Conservation (phyloP, 2,113 vertebrate genomes). For the Tringa solitaria region DNA sequence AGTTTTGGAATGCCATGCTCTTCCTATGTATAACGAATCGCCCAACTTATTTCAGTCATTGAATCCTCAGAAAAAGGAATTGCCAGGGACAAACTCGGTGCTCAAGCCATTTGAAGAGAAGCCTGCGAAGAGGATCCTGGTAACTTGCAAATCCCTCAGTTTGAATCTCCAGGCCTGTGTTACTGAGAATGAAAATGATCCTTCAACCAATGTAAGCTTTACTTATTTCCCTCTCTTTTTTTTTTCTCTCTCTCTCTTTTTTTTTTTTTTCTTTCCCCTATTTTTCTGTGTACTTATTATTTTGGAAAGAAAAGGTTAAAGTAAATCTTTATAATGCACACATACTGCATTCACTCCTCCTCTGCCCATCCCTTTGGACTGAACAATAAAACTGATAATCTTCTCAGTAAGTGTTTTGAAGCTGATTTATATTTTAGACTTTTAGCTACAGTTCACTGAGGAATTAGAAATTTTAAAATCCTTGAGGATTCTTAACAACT, state of each 20-base stretch:
- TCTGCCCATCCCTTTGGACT: background rate
- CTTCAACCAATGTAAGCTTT: conserved; percentile 86
- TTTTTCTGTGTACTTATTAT: background rate
- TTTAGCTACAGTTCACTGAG: background rate
- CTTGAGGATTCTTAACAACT: background rate
- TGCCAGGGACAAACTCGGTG: conserved; percentile 66
- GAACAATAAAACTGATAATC: background rate
- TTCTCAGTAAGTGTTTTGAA: background rate
- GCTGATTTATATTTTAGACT: background rate
- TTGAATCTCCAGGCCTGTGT: conserved; percentile 92
- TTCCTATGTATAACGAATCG: background rate
- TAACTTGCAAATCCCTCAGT: conserved; percentile 86
- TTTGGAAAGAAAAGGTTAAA: background rate
- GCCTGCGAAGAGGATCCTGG: conserved; percentile 87
- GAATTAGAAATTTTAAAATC: background rate
- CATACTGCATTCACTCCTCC: background rate
- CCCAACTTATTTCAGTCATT: conserved; percentile 73
- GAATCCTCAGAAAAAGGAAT: conserved; percentile 82
- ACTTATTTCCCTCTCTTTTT: background rate
- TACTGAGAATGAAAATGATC: conserved; percentile 87
- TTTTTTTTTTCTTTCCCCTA: too few species aligned
- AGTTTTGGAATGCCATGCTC: background rate
- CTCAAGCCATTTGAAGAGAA: conserved; percentile 91
- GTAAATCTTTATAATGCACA: rapidly evolving
- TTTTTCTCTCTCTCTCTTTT: background rate